phyloP scores from a whole-genome alignment of 2,888 invertebrate genomes.

The Galerucella pusilla region DNA sequence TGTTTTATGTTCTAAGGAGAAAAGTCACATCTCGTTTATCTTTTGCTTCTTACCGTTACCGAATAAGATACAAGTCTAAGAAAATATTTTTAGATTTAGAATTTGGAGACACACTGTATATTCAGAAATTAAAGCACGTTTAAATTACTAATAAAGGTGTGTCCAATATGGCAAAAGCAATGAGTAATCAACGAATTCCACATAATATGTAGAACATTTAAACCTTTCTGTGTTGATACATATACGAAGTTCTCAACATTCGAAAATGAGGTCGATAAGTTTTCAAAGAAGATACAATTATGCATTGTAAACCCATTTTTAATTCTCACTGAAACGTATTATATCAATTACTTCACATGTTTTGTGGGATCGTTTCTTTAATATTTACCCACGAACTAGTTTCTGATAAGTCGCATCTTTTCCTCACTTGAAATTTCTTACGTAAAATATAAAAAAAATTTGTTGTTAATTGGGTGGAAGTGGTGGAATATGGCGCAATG shows the following conservation, averaged over 20 bases:
- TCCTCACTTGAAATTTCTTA: no score
- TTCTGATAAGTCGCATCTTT: slow-evolving; percentile 6
- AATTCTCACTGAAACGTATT: slow-evolving; percentile 34
- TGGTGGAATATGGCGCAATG: no score
- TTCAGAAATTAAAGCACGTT: neutral
- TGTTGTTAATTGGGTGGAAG: no score
- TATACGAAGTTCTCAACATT: slow-evolving; percentile 30
- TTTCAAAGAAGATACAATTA: slow-evolving; percentile 41
- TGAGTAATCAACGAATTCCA: slow-evolving; percentile 11
- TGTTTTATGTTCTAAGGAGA: no score
- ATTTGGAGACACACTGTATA: neutral
- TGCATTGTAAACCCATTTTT: slow-evolving; percentile 33
- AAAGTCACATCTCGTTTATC: no score
- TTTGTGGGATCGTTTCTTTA: slow-evolving; percentile 34
- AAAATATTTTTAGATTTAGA: no score
- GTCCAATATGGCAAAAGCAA: neutral
- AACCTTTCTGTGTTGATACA: neutral
- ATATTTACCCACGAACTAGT: slow-evolving; percentile 43
- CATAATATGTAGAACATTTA: slow-evolving; percentile 6
- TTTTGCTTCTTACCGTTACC: no score
- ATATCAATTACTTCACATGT: slow-evolving; percentile 38
- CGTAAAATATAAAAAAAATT: no score
- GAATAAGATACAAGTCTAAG: no score
- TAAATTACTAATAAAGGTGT: neutral
- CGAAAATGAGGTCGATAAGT: slow-evolving; percentile 33